Evolutionary conservation across 2,888 invertebrate genomes (phyloP).

Genomic region (Drosophila mayaguana): DNA sequence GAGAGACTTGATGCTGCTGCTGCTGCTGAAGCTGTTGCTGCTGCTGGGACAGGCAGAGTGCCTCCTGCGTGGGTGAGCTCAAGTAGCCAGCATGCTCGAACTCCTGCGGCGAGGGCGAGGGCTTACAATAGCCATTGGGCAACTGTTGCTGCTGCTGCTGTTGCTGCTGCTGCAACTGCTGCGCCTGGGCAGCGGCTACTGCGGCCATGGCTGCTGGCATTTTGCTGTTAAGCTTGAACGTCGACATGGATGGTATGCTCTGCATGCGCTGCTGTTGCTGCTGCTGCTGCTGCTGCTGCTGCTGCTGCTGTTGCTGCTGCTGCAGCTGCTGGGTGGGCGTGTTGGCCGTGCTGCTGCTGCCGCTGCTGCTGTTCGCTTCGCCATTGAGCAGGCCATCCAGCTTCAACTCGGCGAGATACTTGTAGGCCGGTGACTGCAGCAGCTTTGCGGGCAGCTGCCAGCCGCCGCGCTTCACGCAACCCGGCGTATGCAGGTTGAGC

Average conservation of each 20-base stretch:
- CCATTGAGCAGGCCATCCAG: constrained; percentile 62
- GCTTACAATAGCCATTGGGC: constrained; percentile 84
- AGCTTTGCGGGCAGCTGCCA: constrained; percentile 82
- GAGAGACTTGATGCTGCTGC: constrained; percentile 46
- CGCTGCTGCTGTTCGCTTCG: constrained; percentile 23
- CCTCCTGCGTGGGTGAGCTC: constrained; percentile 83
- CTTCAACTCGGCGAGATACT: constrained; percentile 83
- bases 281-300: constrained; percentile 45
- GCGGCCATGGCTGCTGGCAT: constrained; percentile 77
- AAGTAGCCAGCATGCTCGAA: constrained; percentile 81
- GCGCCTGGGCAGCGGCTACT: constrained; percentile 54
- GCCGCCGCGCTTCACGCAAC: constrained; percentile 87
- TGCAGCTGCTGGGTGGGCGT: constrained; percentile 14
- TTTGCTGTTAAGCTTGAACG: constrained; percentile 81
- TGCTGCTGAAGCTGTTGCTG: constrained; percentile 48
- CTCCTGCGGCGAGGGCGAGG: constrained; percentile 84
- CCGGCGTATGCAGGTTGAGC: constrained; percentile 89
- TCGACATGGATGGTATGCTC: constrained; percentile 84
- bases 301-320: constrained; percentile 38
- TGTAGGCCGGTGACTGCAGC: constrained; percentile 83
- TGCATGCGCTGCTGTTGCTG: constrained; percentile 74
- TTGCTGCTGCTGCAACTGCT: constrained; percentile 60
- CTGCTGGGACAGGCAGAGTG: constrained; percentile 65
- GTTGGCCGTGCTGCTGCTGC: constrained; percentile 27
- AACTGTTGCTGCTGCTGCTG: constrained; percentile 71